phyloP scores from a whole-genome alignment of 2,888 invertebrate genomes.

The Dyspetes luteomarginatus region DNA sequence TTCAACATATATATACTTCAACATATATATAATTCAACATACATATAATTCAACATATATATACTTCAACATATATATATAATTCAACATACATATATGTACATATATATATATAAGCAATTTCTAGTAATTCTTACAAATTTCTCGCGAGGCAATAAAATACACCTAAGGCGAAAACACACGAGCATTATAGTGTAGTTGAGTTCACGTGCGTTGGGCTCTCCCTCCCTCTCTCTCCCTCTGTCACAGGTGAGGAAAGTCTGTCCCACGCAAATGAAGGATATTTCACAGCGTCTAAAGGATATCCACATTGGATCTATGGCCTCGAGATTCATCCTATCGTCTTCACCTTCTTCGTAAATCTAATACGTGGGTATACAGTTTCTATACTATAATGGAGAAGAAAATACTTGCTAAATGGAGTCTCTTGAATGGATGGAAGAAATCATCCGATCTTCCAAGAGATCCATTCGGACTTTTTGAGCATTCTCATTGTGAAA shows the following conservation, averaged over 20 bases:
- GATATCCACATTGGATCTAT: slow-evolving; percentile 40
- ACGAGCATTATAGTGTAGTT: slow-evolving; percentile 27
- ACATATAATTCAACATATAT: too few relatives aligned
- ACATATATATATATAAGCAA: not conserved
- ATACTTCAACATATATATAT: too few relatives aligned
- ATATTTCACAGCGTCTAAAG: slow-evolving; percentile 37
- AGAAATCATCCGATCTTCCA: slow-evolving; percentile 18
- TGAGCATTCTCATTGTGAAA: slow-evolving; percentile 33
- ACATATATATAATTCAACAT: too few relatives aligned
- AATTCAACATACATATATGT: too few relatives aligned
- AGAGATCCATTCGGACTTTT: not conserved
- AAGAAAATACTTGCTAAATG: slow-evolving; percentile 22
- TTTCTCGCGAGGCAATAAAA: slow-evolving; percentile 14
- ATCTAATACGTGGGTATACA: slow-evolving; percentile 1
- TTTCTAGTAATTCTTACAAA: slow-evolving; percentile 3
- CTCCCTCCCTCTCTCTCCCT: too few relatives aligned
- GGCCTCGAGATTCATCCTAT: slow-evolving; percentile 38
- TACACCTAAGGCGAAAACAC: not conserved
- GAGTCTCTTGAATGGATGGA: slow-evolving; percentile 2
- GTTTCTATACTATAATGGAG: slow-evolving; percentile 8
- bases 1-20: too few relatives aligned
- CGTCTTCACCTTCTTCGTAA: slow-evolving; percentile 15
- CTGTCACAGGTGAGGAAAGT: slow-evolving; percentile 57
- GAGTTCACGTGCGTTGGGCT: slow-evolving; percentile 28
- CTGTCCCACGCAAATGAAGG: slow-evolving; percentile 46